A percentile compares a stretch with the other conserved stretches of the same genome.
These are phyloP conservation scores for Bovichtus variegatus DNA, from an alignment of 2,797 vertebrate genomes.

Conservation along the genomic window DNA sequence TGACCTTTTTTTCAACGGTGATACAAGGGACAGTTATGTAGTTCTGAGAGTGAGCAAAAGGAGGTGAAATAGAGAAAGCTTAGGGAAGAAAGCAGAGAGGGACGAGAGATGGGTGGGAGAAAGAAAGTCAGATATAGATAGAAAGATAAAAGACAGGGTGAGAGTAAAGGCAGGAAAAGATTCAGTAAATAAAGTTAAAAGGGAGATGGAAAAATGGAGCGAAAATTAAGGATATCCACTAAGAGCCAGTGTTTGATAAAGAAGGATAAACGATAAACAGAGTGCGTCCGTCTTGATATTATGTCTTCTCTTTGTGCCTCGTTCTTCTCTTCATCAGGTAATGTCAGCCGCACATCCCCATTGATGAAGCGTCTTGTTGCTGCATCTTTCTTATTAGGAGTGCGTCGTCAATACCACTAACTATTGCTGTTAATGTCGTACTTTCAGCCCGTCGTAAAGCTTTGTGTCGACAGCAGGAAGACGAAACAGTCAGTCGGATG, in stretches of 20 bases:
- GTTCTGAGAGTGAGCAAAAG: neutral
- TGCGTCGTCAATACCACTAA: neutral
- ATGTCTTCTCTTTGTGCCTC: neutral
- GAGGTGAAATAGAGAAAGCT: neutral
- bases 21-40: neutral
- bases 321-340: neutral
- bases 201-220: neutral
- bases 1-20: neutral
- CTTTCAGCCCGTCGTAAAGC: neutral
- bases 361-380: neutral
- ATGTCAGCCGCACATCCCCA: neutral
- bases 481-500: constrained; percentile 15
- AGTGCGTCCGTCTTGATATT: too few relatives aligned
- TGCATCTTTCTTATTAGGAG: constrained; percentile 1
- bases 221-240: too few relatives aligned
- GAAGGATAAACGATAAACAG: neutral
- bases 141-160: too few relatives aligned
- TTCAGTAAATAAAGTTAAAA: neutral
- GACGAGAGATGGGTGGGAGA: too few relatives aligned
- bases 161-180: neutral
- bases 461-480: constrained; percentile 26
- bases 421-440: neutral
- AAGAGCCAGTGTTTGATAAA: neutral
- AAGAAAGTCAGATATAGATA: too few relatives aligned
- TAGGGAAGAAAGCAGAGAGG: neutral